Percentiles rank a stretch among this genome's conserved stretches.
Evolutionary conservation across 2,797 vertebrate species (phyloP).

Genomic region (Dendrocincla fuliginosa): DNA sequence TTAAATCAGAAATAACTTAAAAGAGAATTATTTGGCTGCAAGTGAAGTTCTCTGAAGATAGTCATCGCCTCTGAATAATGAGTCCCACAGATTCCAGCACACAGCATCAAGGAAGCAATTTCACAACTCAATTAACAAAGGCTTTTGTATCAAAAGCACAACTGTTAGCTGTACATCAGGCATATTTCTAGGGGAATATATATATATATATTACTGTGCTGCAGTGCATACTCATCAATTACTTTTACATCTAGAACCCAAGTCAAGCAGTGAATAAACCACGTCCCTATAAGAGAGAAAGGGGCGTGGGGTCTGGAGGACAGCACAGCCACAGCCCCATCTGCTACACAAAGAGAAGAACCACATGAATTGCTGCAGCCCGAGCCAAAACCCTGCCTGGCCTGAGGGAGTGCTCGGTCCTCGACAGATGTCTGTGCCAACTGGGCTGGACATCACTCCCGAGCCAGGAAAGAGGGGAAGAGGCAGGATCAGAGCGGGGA

Average conservation of each 20-base stretch:
- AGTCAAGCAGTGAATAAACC: neutral
- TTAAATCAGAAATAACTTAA: conserved; percentile 66
- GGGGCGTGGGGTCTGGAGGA: neutral
- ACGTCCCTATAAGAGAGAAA: neutral
- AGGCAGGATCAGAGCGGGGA: neutral
- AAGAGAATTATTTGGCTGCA: conserved; percentile 60
- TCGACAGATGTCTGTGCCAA: conserved; percentile 43
- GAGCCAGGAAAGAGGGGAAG: conserved; percentile 13
- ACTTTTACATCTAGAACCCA: neutral
- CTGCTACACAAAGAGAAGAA: conserved; percentile 8
- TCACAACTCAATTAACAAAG: conserved; percentile 63
- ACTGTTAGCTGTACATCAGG: conserved; percentile 8
- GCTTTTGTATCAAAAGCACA: conserved; percentile 57
- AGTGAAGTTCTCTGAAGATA: conserved; percentile 58
- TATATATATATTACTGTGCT: neutral
- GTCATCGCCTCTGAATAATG: conserved; percentile 45
- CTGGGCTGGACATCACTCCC: conserved; percentile 1
- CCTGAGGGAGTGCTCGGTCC: conserved; percentile 21
- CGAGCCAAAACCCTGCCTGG: conserved; percentile 44
- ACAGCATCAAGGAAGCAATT: conserved; percentile 58
- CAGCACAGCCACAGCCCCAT: neutral
- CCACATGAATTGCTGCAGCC: neutral
- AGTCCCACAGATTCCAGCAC: conserved; percentile 45
- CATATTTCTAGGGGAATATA: neutral
- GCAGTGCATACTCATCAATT: neutral